phyloP scores from a whole-genome alignment of 2,888 invertebrate genomes.

The Limnephilus marmoratus region DNA sequence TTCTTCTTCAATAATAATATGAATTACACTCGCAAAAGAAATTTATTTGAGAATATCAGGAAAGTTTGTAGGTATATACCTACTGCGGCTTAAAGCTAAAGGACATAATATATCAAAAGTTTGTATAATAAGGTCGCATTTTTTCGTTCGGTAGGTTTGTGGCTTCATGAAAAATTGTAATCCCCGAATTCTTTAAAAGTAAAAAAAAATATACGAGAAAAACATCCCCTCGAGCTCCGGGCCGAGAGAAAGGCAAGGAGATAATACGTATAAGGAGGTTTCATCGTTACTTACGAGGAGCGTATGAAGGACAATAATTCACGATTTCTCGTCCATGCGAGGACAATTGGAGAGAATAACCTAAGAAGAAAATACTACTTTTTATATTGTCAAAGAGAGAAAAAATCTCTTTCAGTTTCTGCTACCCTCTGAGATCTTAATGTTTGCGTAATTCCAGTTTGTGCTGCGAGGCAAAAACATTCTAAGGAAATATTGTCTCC shows the following conservation, averaged over 20 bases:
- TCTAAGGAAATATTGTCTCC: slow-evolving; percentile 36
- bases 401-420: slow-evolving; percentile 44
- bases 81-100: not conserved
- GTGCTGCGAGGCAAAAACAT: slow-evolving; percentile 40
- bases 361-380: slow-evolving; percentile 54
- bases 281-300: slow-evolving; percentile 65
- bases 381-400: slow-evolving; percentile 47
- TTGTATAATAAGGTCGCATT: not conserved
- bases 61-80: not conserved
- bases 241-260: slow-evolving; percentile 32
- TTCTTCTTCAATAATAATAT: too few relatives aligned
- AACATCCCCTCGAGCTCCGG: slow-evolving; percentile 50
- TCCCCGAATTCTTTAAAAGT: slow-evolving; percentile 25
- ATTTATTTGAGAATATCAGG: not conserved
- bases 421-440: slow-evolving; percentile 45
- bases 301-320: slow-evolving; percentile 65
- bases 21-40: not conserved
- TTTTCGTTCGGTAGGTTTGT: not conserved
- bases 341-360: slow-evolving; percentile 64
- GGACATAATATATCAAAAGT: not conserved
- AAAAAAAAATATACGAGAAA: slow-evolving; percentile 27
- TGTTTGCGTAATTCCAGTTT: slow-evolving; percentile 41
- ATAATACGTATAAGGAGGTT: slow-evolving; percentile 60
- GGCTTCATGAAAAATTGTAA: slow-evolving; percentile 4
- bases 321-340: slow-evolving; percentile 65